Percentiles rank a stretch among this genome's conserved stretches.
These are phyloP conservation scores for Tetramorium simillimum DNA, from an alignment of 1,140 invertebrate species.

Conservation along the genomic window DNA sequence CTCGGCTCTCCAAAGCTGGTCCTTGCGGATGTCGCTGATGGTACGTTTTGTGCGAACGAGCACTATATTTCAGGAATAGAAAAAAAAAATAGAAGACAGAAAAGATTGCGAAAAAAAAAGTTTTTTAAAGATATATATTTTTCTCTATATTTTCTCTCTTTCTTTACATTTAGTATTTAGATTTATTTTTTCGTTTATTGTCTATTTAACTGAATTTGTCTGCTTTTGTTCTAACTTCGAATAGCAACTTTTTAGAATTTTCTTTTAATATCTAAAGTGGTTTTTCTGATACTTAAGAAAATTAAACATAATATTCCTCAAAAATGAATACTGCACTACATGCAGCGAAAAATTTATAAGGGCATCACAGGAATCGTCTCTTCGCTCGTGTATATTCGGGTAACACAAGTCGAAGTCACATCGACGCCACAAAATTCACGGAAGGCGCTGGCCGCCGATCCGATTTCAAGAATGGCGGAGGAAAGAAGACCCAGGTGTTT, in stretches of 20 bases:
- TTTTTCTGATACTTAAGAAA: not conserved
- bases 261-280: not conserved
- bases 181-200: not conserved
- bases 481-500: conserved; percentile 43
- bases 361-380: not conserved
- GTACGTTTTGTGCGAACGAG: not conserved
- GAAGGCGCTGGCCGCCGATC: conserved; percentile 17
- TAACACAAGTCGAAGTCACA: not conserved
- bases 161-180: too few relatives aligned
- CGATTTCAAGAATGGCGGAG: conserved; percentile 43
- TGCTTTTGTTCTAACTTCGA: not conserved
- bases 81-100: not conserved
- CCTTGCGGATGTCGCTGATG: not conserved
- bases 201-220: not conserved
- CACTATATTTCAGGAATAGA: not conserved
- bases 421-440: conserved; percentile 14
- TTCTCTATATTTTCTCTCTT: not conserved
- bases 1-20: not conserved
- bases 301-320: not conserved
- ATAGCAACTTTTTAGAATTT: not conserved
- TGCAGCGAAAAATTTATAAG: not conserved
- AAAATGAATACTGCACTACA: not conserved
- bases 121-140: not conserved
- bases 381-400: not conserved
- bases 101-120: not conserved